A percentile compares a stretch with the other conserved stretches of the same genome.
Evolutionary conservation across 30 jellyfish, hydroid and myxozoan genomes (phyloP).

Genomic region (Mastigias papua): DNA sequence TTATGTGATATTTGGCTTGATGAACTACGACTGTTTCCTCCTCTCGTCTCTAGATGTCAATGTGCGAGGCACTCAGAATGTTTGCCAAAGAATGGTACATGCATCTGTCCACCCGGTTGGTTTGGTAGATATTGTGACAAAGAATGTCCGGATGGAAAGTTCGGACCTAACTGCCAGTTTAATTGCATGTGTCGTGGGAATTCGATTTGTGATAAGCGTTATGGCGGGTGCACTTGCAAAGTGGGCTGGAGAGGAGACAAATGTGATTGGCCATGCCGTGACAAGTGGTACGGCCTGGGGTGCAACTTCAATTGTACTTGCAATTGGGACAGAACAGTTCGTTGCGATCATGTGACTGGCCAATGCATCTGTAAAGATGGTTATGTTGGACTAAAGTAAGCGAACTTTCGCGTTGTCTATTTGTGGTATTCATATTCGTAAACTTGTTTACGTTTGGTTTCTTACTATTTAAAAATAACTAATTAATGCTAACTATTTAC

Average conservation of each 20-base stretch:
- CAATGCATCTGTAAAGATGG: slow-evolving; percentile 86
- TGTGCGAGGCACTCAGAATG: slow-evolving; percentile 85
- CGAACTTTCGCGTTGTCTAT: neutral
- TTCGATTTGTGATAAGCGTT: slow-evolving; percentile 64
- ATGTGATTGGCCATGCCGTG: slow-evolving; percentile 68
- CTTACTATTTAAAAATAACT: too few relatives aligned
- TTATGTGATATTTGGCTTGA: neutral
- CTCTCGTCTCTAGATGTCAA: slow-evolving; percentile 77
- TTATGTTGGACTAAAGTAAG: slow-evolving; percentile 57
- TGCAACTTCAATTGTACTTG: slow-evolving; percentile 75
- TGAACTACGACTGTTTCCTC: neutral
- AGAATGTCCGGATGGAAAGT: slow-evolving; percentile 76
- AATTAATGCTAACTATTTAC: too few relatives aligned
- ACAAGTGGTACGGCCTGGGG: slow-evolving; percentile 67
- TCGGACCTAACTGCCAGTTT: slow-evolving; percentile 72
- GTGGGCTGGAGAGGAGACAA: slow-evolving; percentile 79
- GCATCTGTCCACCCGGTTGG: slow-evolving; percentile 93
- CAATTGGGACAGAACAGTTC: slow-evolving; percentile 24
- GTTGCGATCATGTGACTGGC: slow-evolving; percentile 83
- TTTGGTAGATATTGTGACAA: slow-evolving; percentile 59
- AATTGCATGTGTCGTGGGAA: slow-evolving; percentile 78
- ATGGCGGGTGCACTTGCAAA: slow-evolving; percentile 84
- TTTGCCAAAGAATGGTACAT: slow-evolving; percentile 72
- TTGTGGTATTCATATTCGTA: too few relatives aligned
- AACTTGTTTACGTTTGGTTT: too few relatives aligned